phyloP scores from a whole-genome alignment of 2,113 vertebrate genomes.

The Sapayoa aenigma region DNA sequence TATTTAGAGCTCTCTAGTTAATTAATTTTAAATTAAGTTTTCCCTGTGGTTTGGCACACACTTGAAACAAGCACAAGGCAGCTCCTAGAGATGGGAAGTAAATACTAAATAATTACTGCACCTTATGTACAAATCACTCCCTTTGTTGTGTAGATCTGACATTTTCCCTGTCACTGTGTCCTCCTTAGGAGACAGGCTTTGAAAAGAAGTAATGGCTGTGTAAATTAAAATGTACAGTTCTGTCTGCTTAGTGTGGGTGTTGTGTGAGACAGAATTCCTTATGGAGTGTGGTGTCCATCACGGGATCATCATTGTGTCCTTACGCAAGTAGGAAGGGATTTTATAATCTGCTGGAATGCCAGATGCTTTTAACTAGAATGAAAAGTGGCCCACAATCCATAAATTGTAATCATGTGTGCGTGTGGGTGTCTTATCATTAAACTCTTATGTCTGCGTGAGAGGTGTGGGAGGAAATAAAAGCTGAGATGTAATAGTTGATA shows the following conservation, averaged over 20 bases:
- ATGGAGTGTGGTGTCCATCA: background rate
- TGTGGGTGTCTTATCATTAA: background rate
- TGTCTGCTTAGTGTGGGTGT: background rate
- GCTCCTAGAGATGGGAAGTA: background rate
- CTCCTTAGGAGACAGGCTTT: background rate
- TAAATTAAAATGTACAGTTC: background rate
- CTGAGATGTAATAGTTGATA: background rate
- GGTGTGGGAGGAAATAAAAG: background rate
- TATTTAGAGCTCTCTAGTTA: slow-evolving; percentile 6
- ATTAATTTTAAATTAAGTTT: slow-evolving; percentile 15
- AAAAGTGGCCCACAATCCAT: background rate
- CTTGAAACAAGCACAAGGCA: background rate
- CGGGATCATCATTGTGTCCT: background rate
- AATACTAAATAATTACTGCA: background rate
- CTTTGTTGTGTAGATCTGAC: background rate
- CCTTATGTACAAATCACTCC: background rate
- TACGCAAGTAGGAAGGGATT: slow-evolving; percentile 1
- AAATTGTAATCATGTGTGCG: background rate
- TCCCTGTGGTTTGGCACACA: background rate
- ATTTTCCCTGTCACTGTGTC: background rate
- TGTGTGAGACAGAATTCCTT: background rate
- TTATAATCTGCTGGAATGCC: background rate
- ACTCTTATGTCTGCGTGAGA: background rate
- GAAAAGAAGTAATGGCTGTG: background rate
- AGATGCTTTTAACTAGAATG: background rate